Conservation (phyloP, 2,888 invertebrate species). For the Lymantria monacha region DNA sequence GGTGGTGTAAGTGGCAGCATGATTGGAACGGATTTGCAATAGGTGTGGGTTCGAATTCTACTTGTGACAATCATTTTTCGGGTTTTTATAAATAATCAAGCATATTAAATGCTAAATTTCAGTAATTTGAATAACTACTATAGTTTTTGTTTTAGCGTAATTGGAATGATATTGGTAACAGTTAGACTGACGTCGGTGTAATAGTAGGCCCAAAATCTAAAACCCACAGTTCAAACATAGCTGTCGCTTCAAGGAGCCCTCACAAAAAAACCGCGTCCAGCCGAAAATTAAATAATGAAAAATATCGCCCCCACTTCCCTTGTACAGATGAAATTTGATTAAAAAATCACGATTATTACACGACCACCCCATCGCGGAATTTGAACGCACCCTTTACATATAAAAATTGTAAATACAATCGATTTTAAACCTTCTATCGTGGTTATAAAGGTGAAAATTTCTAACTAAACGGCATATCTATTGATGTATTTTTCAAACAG, state of each 20-base stretch:
- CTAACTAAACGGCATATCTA: constrained; percentile 34
- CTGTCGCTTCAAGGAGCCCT: constrained; percentile 73
- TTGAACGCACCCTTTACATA: constrained; percentile 39
- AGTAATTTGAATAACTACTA: too few relatives aligned
- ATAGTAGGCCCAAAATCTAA: constrained; percentile 46
- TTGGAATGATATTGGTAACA: too few relatives aligned
- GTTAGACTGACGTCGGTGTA: constrained; percentile 37
- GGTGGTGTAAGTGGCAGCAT: too few relatives aligned
- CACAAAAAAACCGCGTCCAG: constrained; percentile 64
- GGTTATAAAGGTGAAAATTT: constrained; percentile 18
- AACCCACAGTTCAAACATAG: constrained; percentile 68
- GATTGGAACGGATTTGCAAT: too few relatives aligned
- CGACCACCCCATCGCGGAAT: constrained; percentile 64
- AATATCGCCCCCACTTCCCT: constrained; percentile 80
- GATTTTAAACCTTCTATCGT: constrained; percentile 28
- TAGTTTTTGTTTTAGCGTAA: too few relatives aligned
- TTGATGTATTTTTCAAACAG: constrained; percentile 61
- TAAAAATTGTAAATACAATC: constrained; percentile 9
- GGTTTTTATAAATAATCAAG: too few relatives aligned
- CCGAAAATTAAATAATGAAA: constrained; percentile 82
- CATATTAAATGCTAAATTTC: too few relatives aligned
- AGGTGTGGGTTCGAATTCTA: too few relatives aligned
- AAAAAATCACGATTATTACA: constrained; percentile 83
- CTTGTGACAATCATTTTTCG: too few relatives aligned
- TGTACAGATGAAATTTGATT: constrained; percentile 83